Percentiles rank a stretch among this genome's conserved stretches.
These are phyloP conservation scores for Oscheius onirici DNA, from an alignment of 2,888 invertebrate genomes.

Conservation along the genomic window DNA sequence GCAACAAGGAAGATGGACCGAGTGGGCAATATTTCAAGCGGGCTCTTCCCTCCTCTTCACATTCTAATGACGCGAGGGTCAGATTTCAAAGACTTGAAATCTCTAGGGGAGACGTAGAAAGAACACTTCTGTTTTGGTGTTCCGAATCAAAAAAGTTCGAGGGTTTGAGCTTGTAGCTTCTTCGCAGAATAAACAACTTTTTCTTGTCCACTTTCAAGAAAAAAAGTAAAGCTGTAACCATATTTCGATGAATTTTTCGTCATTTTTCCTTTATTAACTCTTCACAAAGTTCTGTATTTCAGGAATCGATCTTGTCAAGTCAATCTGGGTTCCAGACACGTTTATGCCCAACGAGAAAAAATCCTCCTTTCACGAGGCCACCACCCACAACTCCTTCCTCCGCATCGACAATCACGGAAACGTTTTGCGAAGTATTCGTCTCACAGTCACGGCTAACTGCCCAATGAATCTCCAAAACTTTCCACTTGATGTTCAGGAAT, in stretches of 20 bases:
- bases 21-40: neutral
- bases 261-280: no score
- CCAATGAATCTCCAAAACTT: constrained; percentile 71
- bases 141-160: no score
- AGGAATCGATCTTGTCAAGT: constrained; percentile 71
- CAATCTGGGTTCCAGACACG: constrained; percentile 71
- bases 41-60: neutral
- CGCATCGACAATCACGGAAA: constrained; percentile 70
- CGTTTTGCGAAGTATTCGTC: constrained; percentile 67
- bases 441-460: constrained; percentile 71
- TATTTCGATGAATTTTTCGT: no score
- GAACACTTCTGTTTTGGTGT: neutral
- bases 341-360: constrained; percentile 71
- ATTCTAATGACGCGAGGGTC: constrained; percentile 8
- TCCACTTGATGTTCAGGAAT: constrained; percentile 68
- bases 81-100: neutral
- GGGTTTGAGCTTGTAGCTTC: no score
- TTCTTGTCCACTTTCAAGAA: no score
- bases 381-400: constrained; percentile 71
- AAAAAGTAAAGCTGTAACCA: no score
- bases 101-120: neutral
- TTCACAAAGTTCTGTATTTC: no score
- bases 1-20: neutral
- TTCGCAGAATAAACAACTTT: no score
- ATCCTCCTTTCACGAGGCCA: constrained; percentile 71